phyloP scores from a whole-genome alignment of 2,888 invertebrate species.

The Tenthredo mesomela region DNA sequence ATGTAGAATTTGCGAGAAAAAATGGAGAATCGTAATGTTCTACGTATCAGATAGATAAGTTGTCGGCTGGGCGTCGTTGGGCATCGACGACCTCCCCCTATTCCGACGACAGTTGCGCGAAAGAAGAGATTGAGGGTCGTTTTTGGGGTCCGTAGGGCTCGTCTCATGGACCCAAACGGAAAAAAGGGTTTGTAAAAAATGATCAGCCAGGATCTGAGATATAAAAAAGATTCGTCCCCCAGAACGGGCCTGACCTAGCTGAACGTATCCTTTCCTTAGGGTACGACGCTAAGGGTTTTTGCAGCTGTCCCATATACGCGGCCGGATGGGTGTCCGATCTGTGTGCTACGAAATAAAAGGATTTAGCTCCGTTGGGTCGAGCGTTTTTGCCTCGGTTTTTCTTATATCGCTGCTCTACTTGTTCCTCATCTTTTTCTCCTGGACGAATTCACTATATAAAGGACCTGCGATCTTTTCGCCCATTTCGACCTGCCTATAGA shows the following conservation, averaged over 20 bases:
- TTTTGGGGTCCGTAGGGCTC: slow-evolving; percentile 48
- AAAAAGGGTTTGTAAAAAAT: slow-evolving; percentile 77
- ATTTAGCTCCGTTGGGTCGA: slow-evolving; percentile 19
- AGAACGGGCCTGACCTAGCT: slow-evolving; percentile 55
- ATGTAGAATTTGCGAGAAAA: neutral
- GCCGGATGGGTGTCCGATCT: slow-evolving; percentile 53
- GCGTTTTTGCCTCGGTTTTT: slow-evolving; percentile 6
- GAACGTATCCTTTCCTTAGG: slow-evolving; percentile 70
- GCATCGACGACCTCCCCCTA: neutral
- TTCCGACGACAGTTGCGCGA: slow-evolving; percentile 72
- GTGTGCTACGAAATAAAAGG: slow-evolving; percentile 39
- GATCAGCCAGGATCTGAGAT: slow-evolving; percentile 75
- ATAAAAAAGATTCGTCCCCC: slow-evolving; percentile 71
- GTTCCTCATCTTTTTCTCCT: slow-evolving; percentile 64
- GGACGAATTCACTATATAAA: slow-evolving; percentile 76
- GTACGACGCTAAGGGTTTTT: slow-evolving; percentile 70
- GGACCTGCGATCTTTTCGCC: slow-evolving; percentile 70
- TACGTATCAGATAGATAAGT: neutral
- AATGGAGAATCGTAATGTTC: neutral
- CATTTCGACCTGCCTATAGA: slow-evolving; percentile 66
- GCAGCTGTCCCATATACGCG: slow-evolving; percentile 71
- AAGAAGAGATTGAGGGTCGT: slow-evolving; percentile 60
- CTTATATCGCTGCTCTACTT: slow-evolving; percentile 39
- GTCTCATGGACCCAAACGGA: slow-evolving; percentile 63
- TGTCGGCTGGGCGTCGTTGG: neutral